These are phyloP conservation scores for Eretmochelys imbricata DNA, from an alignment of 2,113 vertebrate genomes.

Conservation along the genomic window DNA sequence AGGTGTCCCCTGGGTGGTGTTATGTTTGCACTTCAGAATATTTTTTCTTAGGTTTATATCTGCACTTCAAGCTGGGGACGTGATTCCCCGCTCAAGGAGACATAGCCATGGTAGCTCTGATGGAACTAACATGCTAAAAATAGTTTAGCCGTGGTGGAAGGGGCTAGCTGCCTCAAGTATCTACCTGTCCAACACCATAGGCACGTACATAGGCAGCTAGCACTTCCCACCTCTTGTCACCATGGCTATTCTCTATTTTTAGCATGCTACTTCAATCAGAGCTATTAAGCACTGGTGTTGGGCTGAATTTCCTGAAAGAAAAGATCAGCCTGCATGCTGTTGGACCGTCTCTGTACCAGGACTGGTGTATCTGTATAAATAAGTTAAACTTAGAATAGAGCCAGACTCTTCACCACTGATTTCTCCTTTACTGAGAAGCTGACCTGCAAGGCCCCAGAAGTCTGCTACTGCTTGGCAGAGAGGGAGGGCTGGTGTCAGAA, in stretches of 20 bases:
- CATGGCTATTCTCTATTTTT: not conserved
- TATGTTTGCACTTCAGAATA: not conserved
- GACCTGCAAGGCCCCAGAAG: not conserved
- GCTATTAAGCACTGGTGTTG: not conserved
- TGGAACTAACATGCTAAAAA: not conserved
- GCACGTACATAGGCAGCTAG: not conserved
- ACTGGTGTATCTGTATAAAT: not conserved
- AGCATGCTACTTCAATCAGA: not conserved
- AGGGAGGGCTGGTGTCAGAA: not conserved
- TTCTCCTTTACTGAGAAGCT: not conserved
- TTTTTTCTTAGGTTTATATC: not conserved
- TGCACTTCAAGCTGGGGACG: not conserved
- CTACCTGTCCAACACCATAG: not conserved
- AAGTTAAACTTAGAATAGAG: not conserved
- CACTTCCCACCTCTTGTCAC: not conserved
- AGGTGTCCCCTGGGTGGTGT: not conserved
- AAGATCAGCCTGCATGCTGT: not conserved
- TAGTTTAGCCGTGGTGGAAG: not conserved
- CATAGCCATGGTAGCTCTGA: not conserved
- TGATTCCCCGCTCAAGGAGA: not conserved
- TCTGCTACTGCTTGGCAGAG: not conserved
- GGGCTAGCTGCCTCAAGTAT: not conserved
- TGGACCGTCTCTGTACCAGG: not conserved
- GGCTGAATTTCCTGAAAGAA: conserved; percentile 12
- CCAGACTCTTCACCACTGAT: not conserved